Conservation (phyloP, 1,140 invertebrate genomes). For the Diabrotica virgifera region DNA sequence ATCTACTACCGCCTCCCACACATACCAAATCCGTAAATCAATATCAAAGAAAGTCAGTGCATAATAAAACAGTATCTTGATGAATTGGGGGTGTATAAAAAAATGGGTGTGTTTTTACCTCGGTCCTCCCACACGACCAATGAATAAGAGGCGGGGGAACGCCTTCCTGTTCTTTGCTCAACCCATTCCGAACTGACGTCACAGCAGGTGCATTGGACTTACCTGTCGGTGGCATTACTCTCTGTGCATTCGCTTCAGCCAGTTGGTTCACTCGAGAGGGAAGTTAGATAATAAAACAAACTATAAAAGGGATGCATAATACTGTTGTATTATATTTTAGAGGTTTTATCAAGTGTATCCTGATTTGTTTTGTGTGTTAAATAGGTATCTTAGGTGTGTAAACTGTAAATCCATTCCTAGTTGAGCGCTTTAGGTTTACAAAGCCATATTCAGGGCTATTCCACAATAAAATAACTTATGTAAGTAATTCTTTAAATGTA, state of each 20-base stretch:
- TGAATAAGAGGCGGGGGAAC: slow-evolving; percentile 12
- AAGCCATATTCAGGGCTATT: too few relatives aligned
- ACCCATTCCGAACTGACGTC: slow-evolving; percentile 14
- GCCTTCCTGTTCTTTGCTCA: slow-evolving; percentile 10
- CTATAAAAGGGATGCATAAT: too few relatives aligned
- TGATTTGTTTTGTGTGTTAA: too few relatives aligned
- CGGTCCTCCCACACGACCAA: slow-evolving; percentile 14
- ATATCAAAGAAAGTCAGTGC: background rate
- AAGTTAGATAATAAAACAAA: too few relatives aligned
- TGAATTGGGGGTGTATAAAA: slow-evolving; percentile 20
- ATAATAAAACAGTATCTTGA: background rate
- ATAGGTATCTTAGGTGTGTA: too few relatives aligned
- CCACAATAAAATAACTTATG: too few relatives aligned
- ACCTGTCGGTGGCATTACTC: slow-evolving; percentile 4
- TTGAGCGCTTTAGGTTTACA: too few relatives aligned
- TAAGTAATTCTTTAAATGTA: too few relatives aligned
- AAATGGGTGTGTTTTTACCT: slow-evolving; percentile 15
- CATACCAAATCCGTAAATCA: background rate
- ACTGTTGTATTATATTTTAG: too few relatives aligned
- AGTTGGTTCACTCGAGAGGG: too few relatives aligned
- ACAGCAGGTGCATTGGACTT: slow-evolving; percentile 18
- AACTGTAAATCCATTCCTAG: too few relatives aligned
- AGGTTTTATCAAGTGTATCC: too few relatives aligned
- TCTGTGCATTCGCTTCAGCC: background rate
- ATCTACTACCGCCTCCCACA: background rate